Evolutionary conservation across 2,113 vertebrate genomes (phyloP), one percentile per base, ranked within the genome.

Genomic region (Gadus chalcogrammus): DNA sequence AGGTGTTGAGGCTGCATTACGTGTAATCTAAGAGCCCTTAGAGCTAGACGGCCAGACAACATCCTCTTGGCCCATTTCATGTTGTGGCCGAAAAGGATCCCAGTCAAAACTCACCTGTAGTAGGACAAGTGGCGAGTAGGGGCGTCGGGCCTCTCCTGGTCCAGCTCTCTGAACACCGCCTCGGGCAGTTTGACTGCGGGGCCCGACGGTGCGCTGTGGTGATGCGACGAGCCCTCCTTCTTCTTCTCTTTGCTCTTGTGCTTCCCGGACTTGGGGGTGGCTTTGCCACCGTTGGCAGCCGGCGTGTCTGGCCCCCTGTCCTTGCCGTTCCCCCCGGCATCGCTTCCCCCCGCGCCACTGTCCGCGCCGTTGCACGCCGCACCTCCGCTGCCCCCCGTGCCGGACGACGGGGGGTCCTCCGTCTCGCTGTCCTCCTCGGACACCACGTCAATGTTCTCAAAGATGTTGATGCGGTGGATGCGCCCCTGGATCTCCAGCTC

Each of bases 241-340:
- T 96, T 96, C 70, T 96, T 98, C 75, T 98, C 96, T 88, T 99
- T 99, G 84, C 94, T 96, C 89, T 99, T 99, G 84, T 99, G 96
- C 84, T 98, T 99, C 81, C 95, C 94, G 0, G 95, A 91, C 82
- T 98, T 99, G 48, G 95, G 97, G 0, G 95, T 94, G 27, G 92
- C 83, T 74, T 93, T 93, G 20, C 90, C 91, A 2, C 92, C 91
- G 8, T 91, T 92, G n/a, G 90, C 88, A 15, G 93, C 93, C 0
- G 93, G 91, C 0, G 93, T 91, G 84, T 98, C 97, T 0, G 92
- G 83, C 72, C 42, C 42, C 42, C 95, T 94, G 81, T 98, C 97
- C 72, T 97, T 99, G 79, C 93, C 92, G 70, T 94, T 93, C 1
- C 94, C 93, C 0, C 92, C 89, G 0, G 76, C 84, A 6, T 87